Base-by-base conservation (phyloP, 2,797 vertebrate species). In the Chelmon rostratus region DNA sequence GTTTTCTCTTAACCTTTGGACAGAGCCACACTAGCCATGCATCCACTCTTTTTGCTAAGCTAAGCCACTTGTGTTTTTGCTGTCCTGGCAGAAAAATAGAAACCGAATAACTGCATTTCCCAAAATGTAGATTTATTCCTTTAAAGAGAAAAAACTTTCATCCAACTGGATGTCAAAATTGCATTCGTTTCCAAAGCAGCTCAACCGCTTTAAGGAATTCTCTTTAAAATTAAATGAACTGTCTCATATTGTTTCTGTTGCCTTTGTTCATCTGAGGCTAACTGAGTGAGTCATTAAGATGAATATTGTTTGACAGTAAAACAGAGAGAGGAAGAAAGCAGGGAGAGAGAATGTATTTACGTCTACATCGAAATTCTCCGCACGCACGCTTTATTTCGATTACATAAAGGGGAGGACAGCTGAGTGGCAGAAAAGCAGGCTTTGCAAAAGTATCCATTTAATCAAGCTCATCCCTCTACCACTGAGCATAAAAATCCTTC, bases 401-500 rank as follows among this genome's bases (percentile, higher is more conserved):
- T 77, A 74, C 28, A 80, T 84, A 80, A 77, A 81, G 65, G 3
- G 25, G 61, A 79, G 44, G 81, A 85, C 82, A 81, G 88, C 58
- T 84, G 88, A 89, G 73, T 83, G 88, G 86, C 90, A 87, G 88
- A 78, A 61, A 73, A 68, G 86, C 83, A 69, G 68, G 66, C 76
- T 73, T 79, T 76, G 89, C 89, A 88, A 85, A 83, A 81, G 76
- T 13, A 79, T 25, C 37, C 12, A 71, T 67, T 84, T 79, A 90
- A 67, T 90, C 80, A 87, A 87, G 81, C 82, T 53, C 74, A 86
- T 87, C 83, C 66, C 70, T 86, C 77, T 25, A 37, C 56, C n/a
- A 35, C 37, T 58, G 64, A 63, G 78, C 46, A 68, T 35, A 66
- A 47, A 82, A 77, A 84, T 44, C 10, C 42, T 84, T 57, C 42